Evolutionary conservation across 1,140 invertebrate genomes (phyloP), one percentile per base, ranked within the genome.

Genomic region (Euwallacea similis): DNA sequence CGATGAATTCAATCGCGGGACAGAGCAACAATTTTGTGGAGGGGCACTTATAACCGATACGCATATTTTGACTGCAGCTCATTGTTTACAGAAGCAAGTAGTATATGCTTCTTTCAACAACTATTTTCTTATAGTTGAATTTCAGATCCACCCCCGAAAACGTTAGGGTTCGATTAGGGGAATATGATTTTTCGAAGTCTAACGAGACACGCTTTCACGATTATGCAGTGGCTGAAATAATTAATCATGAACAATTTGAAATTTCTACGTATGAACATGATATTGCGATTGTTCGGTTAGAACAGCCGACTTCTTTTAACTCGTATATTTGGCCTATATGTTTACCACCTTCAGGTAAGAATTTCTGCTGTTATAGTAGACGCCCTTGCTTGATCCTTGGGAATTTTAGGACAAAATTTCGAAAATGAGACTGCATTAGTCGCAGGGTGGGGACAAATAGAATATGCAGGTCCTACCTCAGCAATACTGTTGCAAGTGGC

Each of bases 261-360:
- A 75, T 82, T 0, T 76, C 84, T 7, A 90, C 85, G 8, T 93
- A 91, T 79, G 87, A 89, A 63, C 87, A 95, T 75, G 93, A 96
- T 75, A 90, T 95, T 60, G 90, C 92, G 0, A 86, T 95, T n/a
- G 71, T 95, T 16, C 90, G 89, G 77, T 82, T 95, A 6, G 84
- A 88, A 47, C 82, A 86, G 10, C 82, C 89, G 0, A 89, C 91
- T 0, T 82, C 85, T 2, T 94, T 93, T 77, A 90, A 90, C 72
- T 87, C 86, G 2, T 92, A 93, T 76, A 91, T 95, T 21, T 91
- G 92, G 87, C 93, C 92, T 0, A 88, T 95, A 54, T 96, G 94
- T 79, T 83, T 95, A 16, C 93, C 94, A 7, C 89, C 90, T 0
- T 69, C 84, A 0, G 86, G 86, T 42, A 79, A 7, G 8, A 56